A percentile compares a stretch with the other conserved stretches of the same genome.
Evolutionary conservation across 2,888 invertebrate genomes (phyloP).

Genomic region (Notodonta dromedarius): DNA sequence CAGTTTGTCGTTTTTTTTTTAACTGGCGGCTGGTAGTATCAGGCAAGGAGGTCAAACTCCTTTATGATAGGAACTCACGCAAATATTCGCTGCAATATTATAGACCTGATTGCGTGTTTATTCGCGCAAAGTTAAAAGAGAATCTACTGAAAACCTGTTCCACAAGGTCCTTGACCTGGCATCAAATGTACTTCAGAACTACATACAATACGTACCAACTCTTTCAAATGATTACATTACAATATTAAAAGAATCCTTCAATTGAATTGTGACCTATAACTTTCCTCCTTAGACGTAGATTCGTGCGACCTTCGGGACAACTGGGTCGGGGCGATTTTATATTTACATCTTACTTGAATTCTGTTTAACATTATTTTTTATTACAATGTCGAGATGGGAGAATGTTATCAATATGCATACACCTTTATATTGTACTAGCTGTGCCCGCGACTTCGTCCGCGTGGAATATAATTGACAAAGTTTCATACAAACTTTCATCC

Average conservation of each 20-base stretch:
- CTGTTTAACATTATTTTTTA: too few species aligned
- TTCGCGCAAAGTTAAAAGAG: background rate
- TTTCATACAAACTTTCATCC: too few species aligned
- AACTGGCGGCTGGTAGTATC: slow-evolving; percentile 32
- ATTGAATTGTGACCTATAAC: background rate
- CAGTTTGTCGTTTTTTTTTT: slow-evolving; percentile 52
- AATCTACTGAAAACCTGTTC: background rate
- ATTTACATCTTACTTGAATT: too few species aligned
- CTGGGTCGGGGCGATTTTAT: background rate
- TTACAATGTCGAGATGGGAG: too few species aligned
- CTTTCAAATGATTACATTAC: too few species aligned
- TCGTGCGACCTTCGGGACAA: background rate
- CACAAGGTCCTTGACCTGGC: background rate
- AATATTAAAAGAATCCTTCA: too few species aligned
- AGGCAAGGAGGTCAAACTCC: slow-evolving; percentile 33
- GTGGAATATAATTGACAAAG: too few species aligned
- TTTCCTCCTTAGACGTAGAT: background rate
- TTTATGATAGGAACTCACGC: slow-evolving; percentile 12
- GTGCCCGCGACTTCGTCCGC: too few species aligned
- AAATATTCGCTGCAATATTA: background rate
- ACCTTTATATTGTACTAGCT: too few species aligned
- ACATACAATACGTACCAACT: too few species aligned
- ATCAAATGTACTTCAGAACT: background rate
- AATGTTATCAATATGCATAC: too few species aligned
- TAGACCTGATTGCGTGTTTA: too few species aligned